Evolutionary conservation across 2,888 invertebrate species (phyloP).

Genomic region (Itoplectis maculator): DNA sequence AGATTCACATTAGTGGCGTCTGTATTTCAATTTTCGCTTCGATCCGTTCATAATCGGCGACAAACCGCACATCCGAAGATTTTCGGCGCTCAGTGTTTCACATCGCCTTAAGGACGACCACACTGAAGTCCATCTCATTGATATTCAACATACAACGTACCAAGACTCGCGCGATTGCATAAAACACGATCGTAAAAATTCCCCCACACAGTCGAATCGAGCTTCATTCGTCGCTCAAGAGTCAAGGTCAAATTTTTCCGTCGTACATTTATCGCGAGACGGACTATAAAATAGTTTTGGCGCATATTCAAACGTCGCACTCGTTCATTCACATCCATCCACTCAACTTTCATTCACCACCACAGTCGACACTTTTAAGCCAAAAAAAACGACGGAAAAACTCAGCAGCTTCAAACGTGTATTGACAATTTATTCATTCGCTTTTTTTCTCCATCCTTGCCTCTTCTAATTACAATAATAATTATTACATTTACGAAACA

Average conservation of each 20-base stretch:
- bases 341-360: not conserved
- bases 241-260: not conserved
- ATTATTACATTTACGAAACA: constrained; percentile 64
- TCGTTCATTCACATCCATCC: constrained; percentile 27
- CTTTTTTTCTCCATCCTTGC: constrained; percentile 56
- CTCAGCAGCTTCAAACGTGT: constrained; percentile 54
- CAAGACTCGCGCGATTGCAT: not conserved
- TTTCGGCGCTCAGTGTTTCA: no score
- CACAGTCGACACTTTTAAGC: no score
- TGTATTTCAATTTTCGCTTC: no score
- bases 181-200: not conserved
- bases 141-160: not conserved
- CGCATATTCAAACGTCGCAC: not conserved
- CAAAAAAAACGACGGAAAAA: not conserved
- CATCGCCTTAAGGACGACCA: no score
- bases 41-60: no score
- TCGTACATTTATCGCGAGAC: not conserved
- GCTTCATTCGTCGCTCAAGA: not conserved
- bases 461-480: constrained; percentile 60
- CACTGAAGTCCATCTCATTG: not conserved
- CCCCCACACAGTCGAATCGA: not conserved
- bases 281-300: not conserved
- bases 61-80: no score
- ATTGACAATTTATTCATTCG: constrained; percentile 60
- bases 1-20: no score